These are phyloP conservation scores for Serripes groenlandicus DNA, from an alignment of 2,888 invertebrate genomes.

Conservation along the genomic window DNA sequence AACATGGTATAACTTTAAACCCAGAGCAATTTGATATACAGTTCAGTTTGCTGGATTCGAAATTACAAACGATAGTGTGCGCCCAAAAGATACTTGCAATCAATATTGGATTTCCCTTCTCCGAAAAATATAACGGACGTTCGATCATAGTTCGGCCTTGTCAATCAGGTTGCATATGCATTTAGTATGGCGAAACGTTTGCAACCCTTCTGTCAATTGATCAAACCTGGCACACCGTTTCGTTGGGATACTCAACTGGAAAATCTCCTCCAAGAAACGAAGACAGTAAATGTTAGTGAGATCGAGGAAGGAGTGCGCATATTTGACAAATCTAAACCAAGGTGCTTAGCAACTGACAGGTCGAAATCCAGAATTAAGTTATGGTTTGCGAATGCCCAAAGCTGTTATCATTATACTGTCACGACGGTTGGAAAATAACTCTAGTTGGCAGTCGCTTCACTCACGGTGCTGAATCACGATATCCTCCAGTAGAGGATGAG, in stretches of 20 bases:
- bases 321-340: conserved; percentile 68
- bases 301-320: conserved; percentile 67
- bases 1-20: conserved; percentile 71
- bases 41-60: conserved; percentile 65
- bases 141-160: conserved; percentile 71
- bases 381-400: conserved; percentile 57
- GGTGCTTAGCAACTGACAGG: conserved; percentile 74
- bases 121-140: conserved; percentile 68
- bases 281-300: conserved; percentile 57
- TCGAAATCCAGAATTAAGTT: conserved; percentile 57
- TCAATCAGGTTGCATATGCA: conserved; percentile 70
- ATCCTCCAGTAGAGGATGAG: conserved; percentile 50
- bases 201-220: conserved; percentile 69
- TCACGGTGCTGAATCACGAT: conserved; percentile 47
- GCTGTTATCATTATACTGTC: conserved; percentile 58
- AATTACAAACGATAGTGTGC: conserved; percentile 50
- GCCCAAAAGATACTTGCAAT: conserved; percentile 51
- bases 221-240: conserved; percentile 65
- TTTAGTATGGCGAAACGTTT: conserved; percentile 71
- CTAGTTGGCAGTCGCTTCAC: conserved; percentile 63
- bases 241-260: conserved; percentile 51
- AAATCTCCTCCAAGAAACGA: conserved; percentile 39
- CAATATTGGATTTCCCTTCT: conserved; percentile 68
- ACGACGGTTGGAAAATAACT: conserved; percentile 58
- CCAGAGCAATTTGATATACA: conserved; percentile 66